phyloP scores from a whole-genome alignment of 2,113 vertebrate genomes.

The Callopanchax toddi region DNA sequence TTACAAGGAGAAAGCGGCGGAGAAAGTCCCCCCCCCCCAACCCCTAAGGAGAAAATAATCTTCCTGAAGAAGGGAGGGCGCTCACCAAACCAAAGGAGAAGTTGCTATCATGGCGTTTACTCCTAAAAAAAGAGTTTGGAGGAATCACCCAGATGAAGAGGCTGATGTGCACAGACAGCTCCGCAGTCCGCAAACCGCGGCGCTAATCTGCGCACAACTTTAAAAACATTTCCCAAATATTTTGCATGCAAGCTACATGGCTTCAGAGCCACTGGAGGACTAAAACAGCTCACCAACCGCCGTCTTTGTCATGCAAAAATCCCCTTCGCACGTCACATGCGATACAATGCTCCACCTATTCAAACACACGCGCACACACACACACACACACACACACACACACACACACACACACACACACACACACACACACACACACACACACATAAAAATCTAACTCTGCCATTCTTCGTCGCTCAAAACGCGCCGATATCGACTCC shows the following conservation, averaged over 20 bases:
- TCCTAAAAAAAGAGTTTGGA: conserved; percentile 16
- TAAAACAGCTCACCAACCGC: conserved; percentile 18
- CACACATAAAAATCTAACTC: conserved; percentile 2
- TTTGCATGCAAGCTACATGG: conserved; percentile 4
- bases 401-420: neutral
- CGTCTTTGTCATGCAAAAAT: conserved; percentile 45
- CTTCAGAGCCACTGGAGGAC: neutral
- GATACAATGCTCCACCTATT: conserved; percentile 42
- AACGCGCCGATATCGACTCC: conserved; percentile 76
- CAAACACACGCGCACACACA: neutral
- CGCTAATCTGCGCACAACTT: conserved; percentile 26
- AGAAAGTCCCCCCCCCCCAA: too few species aligned
- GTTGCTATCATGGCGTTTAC: neutral
- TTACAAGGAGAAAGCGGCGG: too few species aligned
- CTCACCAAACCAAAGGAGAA: conserved; percentile 1
- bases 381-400: neutral
- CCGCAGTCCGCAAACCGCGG: conserved; percentile 12
- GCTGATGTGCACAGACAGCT: conserved; percentile 17
- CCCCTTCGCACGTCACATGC: conserved; percentile 32
- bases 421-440: neutral
- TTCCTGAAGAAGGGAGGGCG: too few species aligned
- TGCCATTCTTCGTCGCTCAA: conserved; percentile 34
- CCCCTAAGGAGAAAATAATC: too few species aligned
- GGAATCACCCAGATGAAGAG: conserved; percentile 31
- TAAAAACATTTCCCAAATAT: conserved; percentile 4